Evolutionary conservation across 2,113 vertebrate genomes (phyloP).

Genomic region (Thermophis baileyi): DNA sequence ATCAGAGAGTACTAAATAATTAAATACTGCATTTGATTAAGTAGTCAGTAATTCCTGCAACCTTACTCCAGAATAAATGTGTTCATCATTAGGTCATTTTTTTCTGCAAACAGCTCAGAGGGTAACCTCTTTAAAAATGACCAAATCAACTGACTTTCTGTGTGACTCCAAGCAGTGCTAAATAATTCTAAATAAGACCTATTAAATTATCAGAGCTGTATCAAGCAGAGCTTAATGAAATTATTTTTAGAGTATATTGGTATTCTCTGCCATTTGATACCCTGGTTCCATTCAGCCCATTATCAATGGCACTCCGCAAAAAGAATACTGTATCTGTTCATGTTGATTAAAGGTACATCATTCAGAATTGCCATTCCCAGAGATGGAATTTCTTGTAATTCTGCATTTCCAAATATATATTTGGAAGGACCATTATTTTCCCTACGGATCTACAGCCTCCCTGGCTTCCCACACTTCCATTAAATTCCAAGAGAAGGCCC

Average conservation of each 20-base stretch:
- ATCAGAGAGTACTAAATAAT: not conserved
- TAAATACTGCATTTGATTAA: not conserved
- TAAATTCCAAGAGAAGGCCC: not conserved
- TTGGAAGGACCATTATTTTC: not conserved
- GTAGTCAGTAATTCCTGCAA: not conserved
- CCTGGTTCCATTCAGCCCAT: not conserved
- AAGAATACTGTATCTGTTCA: not conserved
- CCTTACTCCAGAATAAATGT: not conserved
- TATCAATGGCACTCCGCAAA: not conserved
- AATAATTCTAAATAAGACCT: not conserved
- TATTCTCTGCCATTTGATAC: not conserved
- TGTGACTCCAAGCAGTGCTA: not conserved
- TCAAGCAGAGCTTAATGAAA: not conserved
- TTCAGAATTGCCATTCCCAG: not conserved
- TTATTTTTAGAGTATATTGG: not conserved
- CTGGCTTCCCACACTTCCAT: not conserved
- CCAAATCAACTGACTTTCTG: not conserved
- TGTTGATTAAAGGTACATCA: not conserved
- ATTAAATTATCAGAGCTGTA: not conserved
- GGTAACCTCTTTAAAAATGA: not conserved
- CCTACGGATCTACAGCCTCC: not conserved
- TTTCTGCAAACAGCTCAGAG: not conserved
- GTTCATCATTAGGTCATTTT: not conserved
- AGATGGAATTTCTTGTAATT: not conserved
- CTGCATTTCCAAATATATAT: not conserved